phyloP scores from a whole-genome alignment of 1,140 invertebrate genomes.

The Zaprionus kolodkinae region DNA sequence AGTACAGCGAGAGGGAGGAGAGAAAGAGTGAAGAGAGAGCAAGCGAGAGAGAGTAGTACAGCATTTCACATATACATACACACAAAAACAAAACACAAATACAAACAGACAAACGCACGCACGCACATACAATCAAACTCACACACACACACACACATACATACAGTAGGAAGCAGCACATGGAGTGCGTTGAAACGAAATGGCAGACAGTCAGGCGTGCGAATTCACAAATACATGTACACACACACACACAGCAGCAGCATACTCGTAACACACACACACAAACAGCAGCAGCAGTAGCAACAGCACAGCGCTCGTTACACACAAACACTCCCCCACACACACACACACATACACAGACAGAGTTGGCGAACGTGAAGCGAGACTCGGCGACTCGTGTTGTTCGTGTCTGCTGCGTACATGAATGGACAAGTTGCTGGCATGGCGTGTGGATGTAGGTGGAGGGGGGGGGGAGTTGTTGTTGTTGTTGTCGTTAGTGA shows the following conservation, averaged over 20 bases:
- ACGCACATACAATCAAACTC: constrained; percentile 2
- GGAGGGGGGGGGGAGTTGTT: not conserved
- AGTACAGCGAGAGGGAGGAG: constrained; percentile 47
- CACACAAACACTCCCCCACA: not conserved
- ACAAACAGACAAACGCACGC: constrained; percentile 9
- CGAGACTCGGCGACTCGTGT: constrained; percentile 50
- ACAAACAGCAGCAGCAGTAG: not conserved
- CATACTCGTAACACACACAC: not conserved
- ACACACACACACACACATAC: not conserved
- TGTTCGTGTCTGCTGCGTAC: constrained; percentile 45
- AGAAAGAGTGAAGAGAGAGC: too few species aligned
- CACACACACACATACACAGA: constrained; percentile 13
- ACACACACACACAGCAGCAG: constrained; percentile 8
- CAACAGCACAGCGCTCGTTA: not conserved
- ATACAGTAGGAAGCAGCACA: constrained; percentile 31
- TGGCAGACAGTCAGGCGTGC: constrained; percentile 75
- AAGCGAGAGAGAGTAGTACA: constrained; percentile 55
- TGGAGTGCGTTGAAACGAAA: constrained; percentile 51
- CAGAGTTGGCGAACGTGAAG: constrained; percentile 47
- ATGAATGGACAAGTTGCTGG: constrained; percentile 60
- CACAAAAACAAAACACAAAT: constrained; percentile 15
- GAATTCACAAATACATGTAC: constrained; percentile 55
- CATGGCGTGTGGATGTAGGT: not conserved
- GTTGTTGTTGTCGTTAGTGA: not conserved
- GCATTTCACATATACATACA: constrained; percentile 50